These are phyloP conservation scores for Myopa testacea DNA, from an alignment of 2,888 invertebrate species.

Conservation along the genomic window DNA sequence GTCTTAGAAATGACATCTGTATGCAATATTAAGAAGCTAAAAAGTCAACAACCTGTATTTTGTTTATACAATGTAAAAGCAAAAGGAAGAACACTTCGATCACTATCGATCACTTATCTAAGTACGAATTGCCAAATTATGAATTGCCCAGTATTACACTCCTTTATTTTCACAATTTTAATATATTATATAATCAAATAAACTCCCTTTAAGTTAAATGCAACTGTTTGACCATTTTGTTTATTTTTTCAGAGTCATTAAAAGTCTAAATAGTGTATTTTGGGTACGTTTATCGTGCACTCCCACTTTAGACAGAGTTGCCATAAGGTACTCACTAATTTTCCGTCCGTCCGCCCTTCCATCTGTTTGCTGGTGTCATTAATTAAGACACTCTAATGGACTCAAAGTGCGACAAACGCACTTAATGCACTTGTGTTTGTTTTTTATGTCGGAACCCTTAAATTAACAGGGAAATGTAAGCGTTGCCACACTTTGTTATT, in stretches of 20 bases:
- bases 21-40: not conserved
- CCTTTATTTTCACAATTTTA: not conserved
- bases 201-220: not conserved
- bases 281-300: not conserved
- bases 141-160: too few relatives aligned
- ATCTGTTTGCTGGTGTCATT: conserved; percentile 26
- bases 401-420: conserved; percentile 27
- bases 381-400: conserved; percentile 41
- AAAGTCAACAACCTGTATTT: not conserved
- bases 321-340: not conserved
- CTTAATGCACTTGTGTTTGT: conserved; percentile 39
- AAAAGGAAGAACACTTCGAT: too few relatives aligned
- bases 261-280: not conserved
- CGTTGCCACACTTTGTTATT: not conserved
- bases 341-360: not conserved
- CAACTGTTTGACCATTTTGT: not conserved
- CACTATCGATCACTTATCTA: too few relatives aligned
- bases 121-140: too few relatives aligned
- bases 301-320: not conserved
- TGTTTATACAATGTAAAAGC: too few relatives aligned
- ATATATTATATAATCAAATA: not conserved
- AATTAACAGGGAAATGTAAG: not conserved
- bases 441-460: conserved; percentile 39
- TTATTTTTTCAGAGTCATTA: not conserved
- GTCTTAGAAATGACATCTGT: conserved; percentile 45